Evolutionary conservation across 1,140 invertebrate species (phyloP), one percentile per base, ranked within the genome.

Genomic region (Aphelenchoides avenae): DNA sequence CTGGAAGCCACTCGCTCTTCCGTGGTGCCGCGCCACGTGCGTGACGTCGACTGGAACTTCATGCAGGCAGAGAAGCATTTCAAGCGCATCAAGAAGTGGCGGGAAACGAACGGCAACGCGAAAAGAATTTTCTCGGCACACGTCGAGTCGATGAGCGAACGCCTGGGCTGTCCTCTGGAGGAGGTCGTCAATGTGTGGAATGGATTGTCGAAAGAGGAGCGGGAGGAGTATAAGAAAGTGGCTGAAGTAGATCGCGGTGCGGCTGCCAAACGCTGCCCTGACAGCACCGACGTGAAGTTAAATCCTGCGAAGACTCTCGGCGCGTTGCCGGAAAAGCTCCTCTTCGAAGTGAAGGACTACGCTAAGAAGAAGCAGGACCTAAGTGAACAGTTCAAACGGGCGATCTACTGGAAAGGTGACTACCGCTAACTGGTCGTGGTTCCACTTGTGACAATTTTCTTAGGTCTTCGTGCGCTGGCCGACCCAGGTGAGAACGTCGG

Each of bases 401-500:
- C 70, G 2, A 50, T 75, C 13, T 75, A 53, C 33, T 75, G 73
- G 75, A 75, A 75, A 64, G 71, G 73, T 74, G 4, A 3, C 27
- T 24, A 11, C 4, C n/a, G 5, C 51, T 61, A 43, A 30, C 15
- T 15, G 26, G 26, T 64, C 41, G 29, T 13, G 18, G 57, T 63
- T 9, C 15, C 30, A 15, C 37, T 37, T 36, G 30, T 57, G n/a
- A 18, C n/a, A 20, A 22, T 7, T 43, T 26, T 41, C 69, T 15
- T 29, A 71, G 81, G 84, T 30, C 84, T 91, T 70, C 84, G 84
- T 63, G 84, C 87, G 0, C 76, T 89, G 57, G 87, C 85, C 41
- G 83, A 85, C 15, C 89, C 93, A 1, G 95, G 95, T 2, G 95
- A 99, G 79, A 86, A 91, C 9, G 94, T 99, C 13, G 95, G 95